These are phyloP conservation scores for Castor canadensis DNA, from an alignment of 2,113 vertebrate species.

Conservation along the genomic window DNA sequence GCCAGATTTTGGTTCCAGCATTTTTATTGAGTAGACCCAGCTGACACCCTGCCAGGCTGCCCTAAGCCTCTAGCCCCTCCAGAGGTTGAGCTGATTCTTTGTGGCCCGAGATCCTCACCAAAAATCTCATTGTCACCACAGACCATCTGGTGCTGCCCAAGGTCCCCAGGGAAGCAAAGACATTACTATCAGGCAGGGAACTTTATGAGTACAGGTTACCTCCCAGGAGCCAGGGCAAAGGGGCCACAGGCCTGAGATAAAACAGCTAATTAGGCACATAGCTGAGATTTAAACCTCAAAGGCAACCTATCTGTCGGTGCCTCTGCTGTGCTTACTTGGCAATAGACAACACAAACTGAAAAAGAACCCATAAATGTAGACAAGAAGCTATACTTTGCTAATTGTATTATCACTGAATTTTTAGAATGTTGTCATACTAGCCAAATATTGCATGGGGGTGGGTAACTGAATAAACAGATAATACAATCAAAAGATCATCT, in stretches of 20 bases:
- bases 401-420: neutral
- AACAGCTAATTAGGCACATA: neutral
- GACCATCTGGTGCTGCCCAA: neutral
- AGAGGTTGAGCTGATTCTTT: neutral
- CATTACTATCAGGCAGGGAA: neutral
- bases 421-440: neutral
- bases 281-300: neutral
- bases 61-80: neutral
- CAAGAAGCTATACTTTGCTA: neutral
- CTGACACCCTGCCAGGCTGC: neutral
- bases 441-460: too few species aligned
- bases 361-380: neutral
- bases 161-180: neutral
- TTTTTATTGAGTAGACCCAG: neutral
- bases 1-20: neutral
- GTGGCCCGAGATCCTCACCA: neutral
- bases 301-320: neutral
- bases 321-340: neutral
- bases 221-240: neutral
- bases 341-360: neutral
- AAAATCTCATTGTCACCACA: neutral
- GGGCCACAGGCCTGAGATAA: neutral
- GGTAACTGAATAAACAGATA: neutral
- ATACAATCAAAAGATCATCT: neutral
- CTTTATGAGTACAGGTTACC: neutral